A percentile compares a stretch with the other conserved stretches of the same genome.
Conservation (phyloP, 1,140 invertebrate species). For the Solen grandis region DNA sequence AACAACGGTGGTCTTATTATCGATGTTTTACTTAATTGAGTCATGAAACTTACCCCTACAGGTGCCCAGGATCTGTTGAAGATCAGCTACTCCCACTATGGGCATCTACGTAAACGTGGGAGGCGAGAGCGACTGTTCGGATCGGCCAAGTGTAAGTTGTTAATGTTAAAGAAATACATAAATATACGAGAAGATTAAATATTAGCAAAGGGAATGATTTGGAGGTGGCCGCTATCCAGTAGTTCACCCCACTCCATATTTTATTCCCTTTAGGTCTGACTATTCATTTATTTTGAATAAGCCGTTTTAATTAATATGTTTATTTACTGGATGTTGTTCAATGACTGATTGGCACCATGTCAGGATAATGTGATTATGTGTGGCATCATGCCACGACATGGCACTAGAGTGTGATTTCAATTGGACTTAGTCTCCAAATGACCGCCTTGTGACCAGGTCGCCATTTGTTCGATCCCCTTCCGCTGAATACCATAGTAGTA, state of each 20-base stretch:
- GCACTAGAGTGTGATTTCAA: too few relatives aligned
- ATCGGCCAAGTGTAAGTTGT: conserved; percentile 35
- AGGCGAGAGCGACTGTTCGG: background rate
- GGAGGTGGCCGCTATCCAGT: too few relatives aligned
- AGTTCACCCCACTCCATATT: background rate
- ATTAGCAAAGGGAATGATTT: background rate
- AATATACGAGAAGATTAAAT: background rate
- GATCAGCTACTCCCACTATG: conserved; percentile 16
- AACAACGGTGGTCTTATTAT: too few relatives aligned
- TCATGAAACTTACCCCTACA: too few relatives aligned
- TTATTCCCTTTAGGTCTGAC: background rate
- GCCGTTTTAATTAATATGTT: background rate
- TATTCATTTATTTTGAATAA: background rate
- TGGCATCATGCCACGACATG: too few relatives aligned
- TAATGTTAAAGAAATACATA: background rate
- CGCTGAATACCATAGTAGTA: too few relatives aligned
- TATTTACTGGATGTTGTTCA: background rate
- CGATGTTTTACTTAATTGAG: too few relatives aligned
- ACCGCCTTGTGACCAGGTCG: too few relatives aligned
- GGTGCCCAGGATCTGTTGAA: conserved; percentile 35
- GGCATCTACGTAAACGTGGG: conserved; percentile 10
- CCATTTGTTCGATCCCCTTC: too few relatives aligned
- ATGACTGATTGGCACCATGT: background rate
- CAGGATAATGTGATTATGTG: too few relatives aligned
- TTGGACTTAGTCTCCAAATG: too few relatives aligned